These are phyloP conservation scores for Rhadinocentrus ornatus DNA, from an alignment of 2,797 vertebrate genomes.

Conservation along the genomic window DNA sequence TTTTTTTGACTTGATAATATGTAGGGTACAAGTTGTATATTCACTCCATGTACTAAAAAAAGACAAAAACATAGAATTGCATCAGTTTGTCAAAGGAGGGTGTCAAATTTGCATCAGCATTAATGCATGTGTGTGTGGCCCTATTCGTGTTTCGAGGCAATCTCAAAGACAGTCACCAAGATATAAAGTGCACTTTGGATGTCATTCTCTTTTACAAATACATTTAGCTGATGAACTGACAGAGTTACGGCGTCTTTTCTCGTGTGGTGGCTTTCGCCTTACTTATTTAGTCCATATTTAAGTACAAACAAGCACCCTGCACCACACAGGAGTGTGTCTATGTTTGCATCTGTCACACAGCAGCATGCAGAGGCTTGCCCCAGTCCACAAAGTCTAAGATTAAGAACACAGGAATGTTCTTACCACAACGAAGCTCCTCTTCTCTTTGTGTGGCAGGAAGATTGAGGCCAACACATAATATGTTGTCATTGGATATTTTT, in stretches of 20 bases:
- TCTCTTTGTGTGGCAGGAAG: conserved; percentile 8
- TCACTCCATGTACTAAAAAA: conserved; percentile 16
- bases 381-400: conserved; percentile 21
- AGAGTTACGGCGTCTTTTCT: conserved; percentile 45
- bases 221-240: conserved; percentile 44
- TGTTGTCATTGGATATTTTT: conserved; percentile 20
- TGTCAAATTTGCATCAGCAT: conserved; percentile 44
- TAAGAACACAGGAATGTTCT: conserved; percentile 45
- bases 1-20: conserved; percentile 3
- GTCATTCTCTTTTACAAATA: conserved; percentile 12
- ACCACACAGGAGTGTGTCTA: conserved; percentile 41
- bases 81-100: conserved; percentile 35
- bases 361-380: conserved; percentile 49
- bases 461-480: background rate
- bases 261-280: conserved; percentile 65
- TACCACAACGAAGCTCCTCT: conserved; percentile 9
- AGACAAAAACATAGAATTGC: conserved; percentile 48
- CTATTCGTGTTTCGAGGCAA: conserved; percentile 45
- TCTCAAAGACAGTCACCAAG: conserved; percentile 40
- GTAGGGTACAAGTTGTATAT: background rate
- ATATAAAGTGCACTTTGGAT: conserved; percentile 34
- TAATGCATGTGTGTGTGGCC: conserved; percentile 37
- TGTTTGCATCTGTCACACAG: conserved; percentile 56
- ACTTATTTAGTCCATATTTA: conserved; percentile 62
- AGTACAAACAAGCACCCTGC: conserved; percentile 58